A percentile compares a stretch with the other conserved stretches of the same genome.
Conservation (phyloP, 2,797 vertebrate species). For the Gouania willdenowi region DNA sequence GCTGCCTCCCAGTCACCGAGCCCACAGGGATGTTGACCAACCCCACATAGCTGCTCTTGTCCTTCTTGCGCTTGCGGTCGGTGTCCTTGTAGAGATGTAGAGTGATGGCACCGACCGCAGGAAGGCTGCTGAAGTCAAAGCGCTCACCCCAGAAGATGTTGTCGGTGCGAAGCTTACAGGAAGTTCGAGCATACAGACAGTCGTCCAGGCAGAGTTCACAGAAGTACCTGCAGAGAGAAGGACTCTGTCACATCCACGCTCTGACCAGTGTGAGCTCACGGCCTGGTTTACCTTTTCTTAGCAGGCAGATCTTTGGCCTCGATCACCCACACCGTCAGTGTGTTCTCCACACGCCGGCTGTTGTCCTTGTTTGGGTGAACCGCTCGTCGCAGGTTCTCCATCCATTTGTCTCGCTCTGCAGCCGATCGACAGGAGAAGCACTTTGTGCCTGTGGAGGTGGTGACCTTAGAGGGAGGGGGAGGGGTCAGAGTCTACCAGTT, state of each 20-base stretch:
- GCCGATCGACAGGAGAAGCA: constrained; percentile 93
- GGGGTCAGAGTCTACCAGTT: too few relatives aligned
- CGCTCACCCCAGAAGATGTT: constrained; percentile 97
- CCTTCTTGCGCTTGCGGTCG: constrained; percentile 95
- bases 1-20: constrained; percentile 83
- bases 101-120: constrained; percentile 81
- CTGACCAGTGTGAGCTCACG: too few relatives aligned
- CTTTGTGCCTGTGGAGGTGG: constrained; percentile 90
- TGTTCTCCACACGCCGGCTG: constrained; percentile 85
- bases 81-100: constrained; percentile 96
- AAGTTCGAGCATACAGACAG: constrained; percentile 91
- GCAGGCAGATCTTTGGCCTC: constrained; percentile 93
- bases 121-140: constrained; percentile 91
- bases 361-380: constrained; percentile 95
- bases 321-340: constrained; percentile 92
- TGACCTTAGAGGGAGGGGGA: constrained; percentile 75
- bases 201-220: constrained; percentile 96
- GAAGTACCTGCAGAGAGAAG: constrained; percentile 76
- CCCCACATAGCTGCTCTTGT: constrained; percentile 93
- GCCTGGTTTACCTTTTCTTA: constrained; percentile 86
- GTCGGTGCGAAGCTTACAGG: constrained; percentile 92
- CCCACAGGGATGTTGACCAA: constrained; percentile 88
- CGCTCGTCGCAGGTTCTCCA: constrained; percentile 91
- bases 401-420: constrained; percentile 95
- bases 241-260: too few relatives aligned